Evolutionary conservation across 2,888 invertebrate species (phyloP), one percentile per base, ranked within the genome.

Genomic region (Trachelus stipa): DNA sequence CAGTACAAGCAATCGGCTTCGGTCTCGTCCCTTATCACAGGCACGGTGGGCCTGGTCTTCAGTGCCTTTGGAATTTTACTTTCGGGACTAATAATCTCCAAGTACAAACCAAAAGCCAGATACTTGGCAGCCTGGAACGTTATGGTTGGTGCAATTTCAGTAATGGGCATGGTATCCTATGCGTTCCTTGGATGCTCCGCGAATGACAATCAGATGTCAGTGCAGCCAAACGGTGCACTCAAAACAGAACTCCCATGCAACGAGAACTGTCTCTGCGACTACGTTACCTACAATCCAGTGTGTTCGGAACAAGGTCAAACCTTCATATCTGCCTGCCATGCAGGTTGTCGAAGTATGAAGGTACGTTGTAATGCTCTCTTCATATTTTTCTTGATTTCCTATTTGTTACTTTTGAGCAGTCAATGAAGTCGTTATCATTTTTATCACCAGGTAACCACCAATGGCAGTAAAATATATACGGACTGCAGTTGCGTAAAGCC

Each of bases 261-360:
- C 86, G 91, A 92, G 31, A 92, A 93, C 79, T 96, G 96, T 87
- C 91, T 93, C 81, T 96, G 96, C 89, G 94, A 95, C 84, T 95
- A 94, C 85, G 94, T 95, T 34, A 94, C 95, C 81, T 96, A 95
- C 87, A 95, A 95, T 75, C 96, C 96, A 0, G 95, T 96, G 0
- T 96, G 96, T 87, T 94, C 94, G 6, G 93, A 93, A 81, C 93
- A 94, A 81, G 93, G 93, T 0, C 93, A 94, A 83, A 95, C 95
- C 3, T 96, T 94, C 87, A 96, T 96, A 84, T 96, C 96, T 0
- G 95, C 96, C 9, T 97, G 97, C 87, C 96, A 96, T 88, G 96
- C 96, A 33, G 96, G 97, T 9, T 96, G 96, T 88, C 93, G 91
- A 75, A 90, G 90, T 74, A 77, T 90, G 15, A 82, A 87, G 87